These are phyloP conservation scores for Vesta saturnalis DNA, from an alignment of 2,888 invertebrate species.

Conservation along the genomic window DNA sequence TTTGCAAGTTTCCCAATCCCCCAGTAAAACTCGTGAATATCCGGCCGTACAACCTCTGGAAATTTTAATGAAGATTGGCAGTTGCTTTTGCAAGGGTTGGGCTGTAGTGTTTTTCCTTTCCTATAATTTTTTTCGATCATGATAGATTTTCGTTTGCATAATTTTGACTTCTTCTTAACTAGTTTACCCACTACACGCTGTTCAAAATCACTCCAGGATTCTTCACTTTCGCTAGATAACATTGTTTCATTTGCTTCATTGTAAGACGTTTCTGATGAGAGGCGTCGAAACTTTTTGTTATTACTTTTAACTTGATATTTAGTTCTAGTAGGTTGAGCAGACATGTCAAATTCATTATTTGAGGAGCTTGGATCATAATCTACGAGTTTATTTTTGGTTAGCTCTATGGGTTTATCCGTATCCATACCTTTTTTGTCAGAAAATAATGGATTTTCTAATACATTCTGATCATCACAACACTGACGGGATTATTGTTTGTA, in stretches of 20 bases:
- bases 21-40: slow-evolving; percentile 12
- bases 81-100: background rate
- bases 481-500: background rate
- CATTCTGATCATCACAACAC: background rate
- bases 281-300: background rate
- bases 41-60: background rate
- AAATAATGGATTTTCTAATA: background rate
- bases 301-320: background rate
- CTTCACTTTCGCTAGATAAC: background rate
- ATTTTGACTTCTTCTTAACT: background rate
- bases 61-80: slow-evolving; percentile 2
- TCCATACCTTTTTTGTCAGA: background rate
- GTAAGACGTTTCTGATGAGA: background rate
- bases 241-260: background rate
- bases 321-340: background rate
- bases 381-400: background rate
- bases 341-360: background rate
- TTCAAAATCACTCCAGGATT: background rate
- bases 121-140: slow-evolving; percentile 4
- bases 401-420: background rate
- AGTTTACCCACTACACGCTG: background rate
- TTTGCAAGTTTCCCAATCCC: background rate
- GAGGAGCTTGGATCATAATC: background rate
- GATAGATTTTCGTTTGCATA: background rate
- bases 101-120: background rate